Evolutionary conservation across 35 echinoderm and acorn worm genomes (phyloP), one percentile per base, ranked within the genome.

Genomic region (Ophioderma brevispina): DNA sequence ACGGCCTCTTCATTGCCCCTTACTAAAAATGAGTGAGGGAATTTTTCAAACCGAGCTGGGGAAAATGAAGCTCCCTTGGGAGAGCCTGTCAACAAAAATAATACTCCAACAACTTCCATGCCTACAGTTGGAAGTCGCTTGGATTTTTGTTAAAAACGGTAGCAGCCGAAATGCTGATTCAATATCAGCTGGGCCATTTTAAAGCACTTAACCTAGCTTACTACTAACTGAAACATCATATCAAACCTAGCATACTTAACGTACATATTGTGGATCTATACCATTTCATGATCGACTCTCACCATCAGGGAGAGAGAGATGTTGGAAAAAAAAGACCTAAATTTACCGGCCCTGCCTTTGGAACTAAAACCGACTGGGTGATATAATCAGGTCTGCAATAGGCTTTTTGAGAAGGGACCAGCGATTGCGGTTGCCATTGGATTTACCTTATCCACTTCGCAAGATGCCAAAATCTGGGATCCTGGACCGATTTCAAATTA

Each of bases 361-460:
- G 79, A 81, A n/a, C 79, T 31, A 85, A 39, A 4, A 41, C 82
- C 77, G 75, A 5, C 2, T n/a, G n/a, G 82, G 82, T 50, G 82
- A 85, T 3, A 40, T 13, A 11, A 50, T 50, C 13, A 85, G 33
- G 32, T 59, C 32, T 64, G 4, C 82, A 6, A 85, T 31, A 4
- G 82, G 82, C 11, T 33, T 31, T 18, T n/a, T n/a, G n/a, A n/a
- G n/a, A n/a, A n/a, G n/a, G n/a, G n/a, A n/a, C n/a, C n/a, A n/a
- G n/a, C n/a, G n/a, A n/a, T n/a, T n/a, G n/a, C n/a, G n/a, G n/a
- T n/a, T n/a, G n/a, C n/a, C n/a, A n/a, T n/a, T n/a, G n/a, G n/a
- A n/a, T n/a, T n/a, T n/a, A n/a, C n/a, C n/a, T n/a, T n/a, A n/a
- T n/a, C n/a, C n/a, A n/a, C n/a, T n/a, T n/a, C n/a, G n/a, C n/a